Percentiles rank a stretch among this genome's conserved stretches.
Conservation (phyloP, 2,888 invertebrate genomes). For the Trachelus troglodyta region DNA sequence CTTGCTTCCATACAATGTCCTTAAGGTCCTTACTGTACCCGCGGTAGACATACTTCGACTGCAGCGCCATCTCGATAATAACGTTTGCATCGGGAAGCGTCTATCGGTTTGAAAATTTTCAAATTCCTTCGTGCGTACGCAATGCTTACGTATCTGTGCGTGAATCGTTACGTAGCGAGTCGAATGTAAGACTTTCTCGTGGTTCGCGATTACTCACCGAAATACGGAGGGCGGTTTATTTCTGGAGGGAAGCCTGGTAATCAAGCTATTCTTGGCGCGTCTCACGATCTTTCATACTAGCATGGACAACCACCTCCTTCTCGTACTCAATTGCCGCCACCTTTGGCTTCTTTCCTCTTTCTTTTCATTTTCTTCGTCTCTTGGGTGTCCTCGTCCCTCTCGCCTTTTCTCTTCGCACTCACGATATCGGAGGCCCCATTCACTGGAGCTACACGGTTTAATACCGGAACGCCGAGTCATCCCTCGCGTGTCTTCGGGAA, state of each 20-base stretch:
- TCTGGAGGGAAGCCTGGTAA: conserved; percentile 7
- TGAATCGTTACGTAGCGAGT: neutral
- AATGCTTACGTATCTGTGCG: neutral
- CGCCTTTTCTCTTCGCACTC: neutral
- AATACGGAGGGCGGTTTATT: neutral
- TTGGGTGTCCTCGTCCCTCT: neutral
- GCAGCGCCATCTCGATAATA: neutral
- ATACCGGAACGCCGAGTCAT: neutral
- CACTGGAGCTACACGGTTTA: neutral
- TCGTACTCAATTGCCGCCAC: neutral
- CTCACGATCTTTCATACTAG: conserved; percentile 14
- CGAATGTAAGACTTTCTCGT: neutral
- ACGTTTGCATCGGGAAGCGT: neutral
- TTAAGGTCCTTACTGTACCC: neutral
- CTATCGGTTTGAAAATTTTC: neutral
- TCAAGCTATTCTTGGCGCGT: conserved; percentile 33
- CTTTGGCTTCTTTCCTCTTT: neutral
- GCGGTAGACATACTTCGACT: neutral
- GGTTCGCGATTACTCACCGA: neutral
- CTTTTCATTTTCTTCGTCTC: neutral
- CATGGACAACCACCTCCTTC: neutral
- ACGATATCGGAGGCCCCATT: neutral
- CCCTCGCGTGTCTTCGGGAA: neutral
- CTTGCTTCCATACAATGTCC: conserved; percentile 24
- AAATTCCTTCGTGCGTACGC: neutral